These are phyloP conservation scores for Rhopilema esculentum DNA, from an alignment of 30 jellyfish, hydroid and myxozoan species.

Conservation along the genomic window DNA sequence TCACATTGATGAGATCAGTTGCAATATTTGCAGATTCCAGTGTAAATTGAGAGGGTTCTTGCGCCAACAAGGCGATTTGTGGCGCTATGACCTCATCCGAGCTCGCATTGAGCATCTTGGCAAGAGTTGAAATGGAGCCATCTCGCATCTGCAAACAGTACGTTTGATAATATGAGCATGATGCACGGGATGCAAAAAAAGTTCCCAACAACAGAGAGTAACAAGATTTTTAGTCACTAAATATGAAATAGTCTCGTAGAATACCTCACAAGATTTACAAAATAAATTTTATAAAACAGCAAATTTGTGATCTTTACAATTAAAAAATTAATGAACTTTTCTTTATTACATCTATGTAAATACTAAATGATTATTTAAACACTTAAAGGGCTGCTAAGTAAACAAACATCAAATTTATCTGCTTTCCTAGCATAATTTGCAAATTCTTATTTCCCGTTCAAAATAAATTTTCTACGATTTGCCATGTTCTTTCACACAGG, in stretches of 20 bases:
- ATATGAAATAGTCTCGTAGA: not conserved
- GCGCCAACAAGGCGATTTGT: conserved; percentile 29
- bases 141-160: conserved; percentile 22
- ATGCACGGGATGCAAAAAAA: not conserved
- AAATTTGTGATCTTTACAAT: too few relatives aligned
- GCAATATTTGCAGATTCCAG: conserved; percentile 42
- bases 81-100: conserved; percentile 60
- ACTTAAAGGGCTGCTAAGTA: too few relatives aligned
- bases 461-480: too few relatives aligned
- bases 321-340: too few relatives aligned
- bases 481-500: too few relatives aligned
- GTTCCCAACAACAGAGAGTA: too few relatives aligned
- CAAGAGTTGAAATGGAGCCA: conserved; percentile 12
- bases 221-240: not conserved
- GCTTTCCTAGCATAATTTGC: too few relatives aligned
- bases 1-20: not conserved
- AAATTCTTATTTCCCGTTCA: too few relatives aligned
- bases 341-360: too few relatives aligned
- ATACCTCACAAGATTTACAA: not conserved
- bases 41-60: conserved; percentile 33
- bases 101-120: conserved; percentile 28
- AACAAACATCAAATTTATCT: too few relatives aligned
- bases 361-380: too few relatives aligned
- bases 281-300: too few relatives aligned
- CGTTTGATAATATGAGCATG: not conserved